Evolutionary conservation across 2,797 vertebrate species (phyloP), one percentile per base, ranked within the genome.

Genomic region (Limosa lapponica): DNA sequence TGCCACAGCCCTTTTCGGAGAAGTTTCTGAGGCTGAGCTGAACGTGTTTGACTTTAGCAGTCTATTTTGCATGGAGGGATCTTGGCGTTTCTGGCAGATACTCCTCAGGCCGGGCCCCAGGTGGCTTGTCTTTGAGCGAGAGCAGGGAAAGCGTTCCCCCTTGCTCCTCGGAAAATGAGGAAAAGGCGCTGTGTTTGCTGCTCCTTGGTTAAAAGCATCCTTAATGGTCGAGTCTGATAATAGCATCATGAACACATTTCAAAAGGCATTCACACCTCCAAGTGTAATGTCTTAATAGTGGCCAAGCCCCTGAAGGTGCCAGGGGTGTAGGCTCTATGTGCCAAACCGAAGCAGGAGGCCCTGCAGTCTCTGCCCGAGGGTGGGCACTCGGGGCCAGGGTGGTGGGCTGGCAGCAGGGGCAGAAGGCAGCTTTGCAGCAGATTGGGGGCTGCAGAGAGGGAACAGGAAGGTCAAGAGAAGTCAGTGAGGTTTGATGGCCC

Each of bases 301-400:
- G 49, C 18, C 16, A 19, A 61, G 27, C 3, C 37, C 17, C 32
- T 32, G 61, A 18, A 69, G 18, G 55, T 58, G 46, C 23, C 23
- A 0, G 22, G 11, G 5, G 1, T 3, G 3, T 27, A 27, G 66
- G 54, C 54, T 74, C 13, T 7, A 3, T 39, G 58, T 62, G 49
- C 1, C 3, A 28, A 58, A 32, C 18, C 0, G 0, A 69, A 52
- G 11, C 36, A 27, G 13, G 23, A 48, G 24, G 11, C 16, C 1
- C 2, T 3, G 1, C 13, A 34, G 10, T 32, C 27, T 39, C 44
- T 69, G 49, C 28, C 39, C 0, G 2, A 36, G 27, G 17, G 17
- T 8, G n/a, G 27, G 32, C 0, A 7, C 15, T 9, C 9, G 20
- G 22, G 41, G 30, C 37, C 5, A 2, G 34, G 44, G 34, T 0